Conservation (phyloP, 2,888 invertebrate genomes). For the Caradrina clavipalpis region DNA sequence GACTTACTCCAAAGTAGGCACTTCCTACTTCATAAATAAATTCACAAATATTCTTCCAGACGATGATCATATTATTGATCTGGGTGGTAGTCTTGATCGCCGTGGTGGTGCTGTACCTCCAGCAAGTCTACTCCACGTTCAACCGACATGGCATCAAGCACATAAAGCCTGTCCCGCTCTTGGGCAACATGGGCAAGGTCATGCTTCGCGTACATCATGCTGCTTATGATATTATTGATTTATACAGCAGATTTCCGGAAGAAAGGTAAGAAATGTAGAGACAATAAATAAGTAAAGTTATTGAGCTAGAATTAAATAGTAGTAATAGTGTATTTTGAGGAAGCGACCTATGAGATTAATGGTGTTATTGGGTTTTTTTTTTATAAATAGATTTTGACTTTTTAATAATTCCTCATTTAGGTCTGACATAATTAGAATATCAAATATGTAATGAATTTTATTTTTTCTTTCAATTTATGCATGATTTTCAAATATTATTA, state of each 20-base stretch:
- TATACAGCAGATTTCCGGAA: constrained; percentile 69
- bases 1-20: too few relatives aligned
- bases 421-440: too few relatives aligned
- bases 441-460: too few relatives aligned
- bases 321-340: too few relatives aligned
- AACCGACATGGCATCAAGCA: constrained; percentile 69
- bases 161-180: constrained; percentile 62
- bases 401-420: too few relatives aligned
- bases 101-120: constrained; percentile 62
- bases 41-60: constrained; percentile 33
- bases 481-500: too few relatives aligned
- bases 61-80: constrained; percentile 66
- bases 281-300: background rate
- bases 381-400: too few relatives aligned
- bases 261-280: constrained; percentile 64
- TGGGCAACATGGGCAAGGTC: constrained; percentile 69
- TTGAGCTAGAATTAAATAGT: too few relatives aligned
- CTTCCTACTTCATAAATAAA: background rate
- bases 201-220: constrained; percentile 61
- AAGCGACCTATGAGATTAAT: too few relatives aligned
- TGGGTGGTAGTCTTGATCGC: constrained; percentile 65
- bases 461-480: too few relatives aligned
- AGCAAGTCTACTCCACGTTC: constrained; percentile 67
- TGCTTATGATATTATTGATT: constrained; percentile 50
- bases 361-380: too few relatives aligned